These are phyloP conservation scores for Ianthella basta DNA, from an alignment of 37 sponge, comb jelly and placozoan genomes.

Conservation along the genomic window DNA sequence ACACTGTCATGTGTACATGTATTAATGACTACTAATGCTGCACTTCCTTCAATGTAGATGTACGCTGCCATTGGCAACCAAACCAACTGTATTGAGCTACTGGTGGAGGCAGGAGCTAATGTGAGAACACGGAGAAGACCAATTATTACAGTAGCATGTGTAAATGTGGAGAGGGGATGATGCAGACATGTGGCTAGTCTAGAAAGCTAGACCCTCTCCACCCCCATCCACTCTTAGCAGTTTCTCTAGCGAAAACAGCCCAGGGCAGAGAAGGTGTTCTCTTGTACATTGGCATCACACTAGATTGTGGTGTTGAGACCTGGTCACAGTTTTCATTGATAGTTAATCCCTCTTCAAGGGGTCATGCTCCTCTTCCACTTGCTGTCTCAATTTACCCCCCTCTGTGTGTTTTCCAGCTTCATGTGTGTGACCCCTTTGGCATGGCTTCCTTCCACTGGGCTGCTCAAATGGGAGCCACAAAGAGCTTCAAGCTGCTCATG, in stretches of 20 bases:
- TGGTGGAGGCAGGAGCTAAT: conserved; percentile 68
- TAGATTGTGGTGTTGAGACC: too few species aligned
- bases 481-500: conserved; percentile 66
- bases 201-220: too few species aligned
- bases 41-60: conserved; percentile 39
- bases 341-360: too few species aligned
- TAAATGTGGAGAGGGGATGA: background rate
- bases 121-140: conserved; percentile 4
- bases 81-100: conserved; percentile 57
- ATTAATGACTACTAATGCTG: too few species aligned
- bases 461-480: conserved; percentile 58
- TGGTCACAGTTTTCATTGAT: too few species aligned
- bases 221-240: too few species aligned
- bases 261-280: too few species aligned
- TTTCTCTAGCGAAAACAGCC: too few species aligned
- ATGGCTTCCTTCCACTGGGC: conserved; percentile 88
- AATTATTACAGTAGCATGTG: background rate
- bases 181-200: too few species aligned
- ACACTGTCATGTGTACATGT: too few species aligned
- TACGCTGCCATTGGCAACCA: conserved; percentile 75
- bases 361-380: background rate
- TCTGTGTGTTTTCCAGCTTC: conserved; percentile 11
- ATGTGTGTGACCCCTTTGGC: conserved; percentile 62
- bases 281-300: too few species aligned
- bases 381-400: background rate